Evolutionary conservation across 2,888 invertebrate genomes (phyloP), one percentile per base, ranked within the genome.

Genomic region (Gymnocheta viridis): DNA sequence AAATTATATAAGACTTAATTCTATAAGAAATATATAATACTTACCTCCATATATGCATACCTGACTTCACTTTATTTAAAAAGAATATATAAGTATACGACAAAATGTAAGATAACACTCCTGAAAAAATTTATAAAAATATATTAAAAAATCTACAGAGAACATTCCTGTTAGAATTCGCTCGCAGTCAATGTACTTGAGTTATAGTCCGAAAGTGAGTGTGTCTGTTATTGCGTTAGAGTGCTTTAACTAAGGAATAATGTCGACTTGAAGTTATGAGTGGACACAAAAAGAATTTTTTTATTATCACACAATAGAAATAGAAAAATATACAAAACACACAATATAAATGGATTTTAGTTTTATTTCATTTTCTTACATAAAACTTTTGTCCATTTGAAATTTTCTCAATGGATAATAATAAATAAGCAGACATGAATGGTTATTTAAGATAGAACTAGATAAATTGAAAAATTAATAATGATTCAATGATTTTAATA

Each of bases 251-350:
- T 60, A 27, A 81, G 69, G 49, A 14, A 81, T 51, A 74, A 62
- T 81, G 67, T 62, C 74, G 60, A 22, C 10, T 74, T 35, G 32
- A 60, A 81, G 67, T 74, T 81, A 81, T 74, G 74, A 81, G 58
- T 81, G 74, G 81, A 81, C 81, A 74, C 67, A 81, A 81, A n/a
- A 81, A 54, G 67, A 81, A 12, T 64, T 70, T 78, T 82, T 70
- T 78, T 82, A 78, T 58, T 72, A 56, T 82, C 78, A 78, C 22
- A 38, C 58, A 77, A 82, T 19, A 24, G 47, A 47, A 69, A 54
- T 22, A 22, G n/a, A 17, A 70, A 62, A 5, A 35, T 44, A 22
- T 54, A 64, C 19, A 47, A 69, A 56, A 60, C 41, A 60, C n/a
- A 51, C 41, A 77, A 62, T 54, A 69, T 49, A 60, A 67, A 77